Conservation (phyloP, 2,113 vertebrate genomes). For the Terrapene triunguis region DNA sequence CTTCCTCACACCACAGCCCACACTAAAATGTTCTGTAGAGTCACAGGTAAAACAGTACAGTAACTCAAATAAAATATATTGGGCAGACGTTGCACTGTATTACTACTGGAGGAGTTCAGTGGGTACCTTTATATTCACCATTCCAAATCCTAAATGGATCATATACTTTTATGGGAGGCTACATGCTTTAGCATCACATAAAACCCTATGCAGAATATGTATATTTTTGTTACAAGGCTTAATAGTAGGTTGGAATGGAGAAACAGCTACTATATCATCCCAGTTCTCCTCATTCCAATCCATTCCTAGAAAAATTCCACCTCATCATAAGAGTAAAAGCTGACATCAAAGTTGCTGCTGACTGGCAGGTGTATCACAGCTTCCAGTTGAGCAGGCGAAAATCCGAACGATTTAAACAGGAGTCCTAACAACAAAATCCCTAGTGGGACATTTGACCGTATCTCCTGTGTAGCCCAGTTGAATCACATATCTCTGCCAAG, state of each 20-base stretch:
- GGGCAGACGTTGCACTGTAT: not conserved
- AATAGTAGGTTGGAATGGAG: not conserved
- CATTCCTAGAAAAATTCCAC: not conserved
- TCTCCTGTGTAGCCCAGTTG: no score
- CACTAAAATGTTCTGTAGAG: not conserved
- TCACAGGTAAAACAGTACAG: not conserved
- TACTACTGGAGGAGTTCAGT: not conserved
- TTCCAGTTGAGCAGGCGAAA: not conserved
- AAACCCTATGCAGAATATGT: not conserved
- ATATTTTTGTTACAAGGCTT: not conserved
- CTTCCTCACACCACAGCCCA: no score
- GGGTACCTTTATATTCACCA: not conserved
- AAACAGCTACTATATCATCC: not conserved
- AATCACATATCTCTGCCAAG: not conserved
- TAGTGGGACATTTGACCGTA: no score
- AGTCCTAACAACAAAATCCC: not conserved
- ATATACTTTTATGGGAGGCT: not conserved
- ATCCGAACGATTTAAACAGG: not conserved
- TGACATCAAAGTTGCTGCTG: not conserved
- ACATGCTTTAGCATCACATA: not conserved
- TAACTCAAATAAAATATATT: not conserved
- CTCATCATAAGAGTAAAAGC: not conserved
- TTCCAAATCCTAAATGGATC: not conserved
- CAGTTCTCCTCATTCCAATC: not conserved
- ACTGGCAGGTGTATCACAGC: not conserved